Evolutionary conservation across 2,113 vertebrate genomes (phyloP).

Genomic region (Coregonus clupeaformis): DNA sequence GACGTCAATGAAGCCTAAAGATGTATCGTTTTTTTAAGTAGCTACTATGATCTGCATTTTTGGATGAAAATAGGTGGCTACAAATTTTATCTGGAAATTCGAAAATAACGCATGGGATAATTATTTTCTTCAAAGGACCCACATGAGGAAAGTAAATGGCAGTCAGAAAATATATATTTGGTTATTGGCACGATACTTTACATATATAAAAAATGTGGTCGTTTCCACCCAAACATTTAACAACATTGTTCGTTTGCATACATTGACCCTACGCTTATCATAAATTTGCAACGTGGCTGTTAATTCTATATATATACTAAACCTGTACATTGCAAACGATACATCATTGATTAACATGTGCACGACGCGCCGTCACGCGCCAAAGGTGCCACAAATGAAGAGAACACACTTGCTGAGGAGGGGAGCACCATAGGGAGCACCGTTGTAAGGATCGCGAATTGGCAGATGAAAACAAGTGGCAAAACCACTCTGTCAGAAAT

Average conservation of each 20-base stretch:
- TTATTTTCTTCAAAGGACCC: too few relatives aligned
- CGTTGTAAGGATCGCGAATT: conserved; percentile 51
- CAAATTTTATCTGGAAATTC: neutral
- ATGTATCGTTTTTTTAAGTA: too few relatives aligned
- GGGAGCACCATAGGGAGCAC: conserved; percentile 20
- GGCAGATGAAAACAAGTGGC: conserved; percentile 36
- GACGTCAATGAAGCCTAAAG: neutral
- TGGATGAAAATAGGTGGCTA: neutral
- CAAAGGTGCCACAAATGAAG: conserved; percentile 61
- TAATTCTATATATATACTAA: neutral
- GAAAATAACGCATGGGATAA: neutral
- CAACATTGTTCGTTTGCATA: too few relatives aligned
- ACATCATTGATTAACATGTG: conserved; percentile 6
- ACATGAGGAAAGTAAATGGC: too few relatives aligned
- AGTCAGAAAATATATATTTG: too few relatives aligned
- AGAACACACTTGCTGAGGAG: conserved; percentile 53
- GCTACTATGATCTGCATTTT: too few relatives aligned
- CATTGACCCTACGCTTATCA: too few relatives aligned
- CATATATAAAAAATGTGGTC: too few relatives aligned
- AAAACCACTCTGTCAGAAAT: conserved; percentile 48
- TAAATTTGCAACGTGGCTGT: too few relatives aligned
- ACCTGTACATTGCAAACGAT: neutral
- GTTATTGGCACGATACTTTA: too few relatives aligned
- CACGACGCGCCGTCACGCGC: conserved; percentile 56
- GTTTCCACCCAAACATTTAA: too few relatives aligned